Evolutionary conservation across 2,797 vertebrate genomes (phyloP).

Genomic region (Paedocypris micromegethes): DNA sequence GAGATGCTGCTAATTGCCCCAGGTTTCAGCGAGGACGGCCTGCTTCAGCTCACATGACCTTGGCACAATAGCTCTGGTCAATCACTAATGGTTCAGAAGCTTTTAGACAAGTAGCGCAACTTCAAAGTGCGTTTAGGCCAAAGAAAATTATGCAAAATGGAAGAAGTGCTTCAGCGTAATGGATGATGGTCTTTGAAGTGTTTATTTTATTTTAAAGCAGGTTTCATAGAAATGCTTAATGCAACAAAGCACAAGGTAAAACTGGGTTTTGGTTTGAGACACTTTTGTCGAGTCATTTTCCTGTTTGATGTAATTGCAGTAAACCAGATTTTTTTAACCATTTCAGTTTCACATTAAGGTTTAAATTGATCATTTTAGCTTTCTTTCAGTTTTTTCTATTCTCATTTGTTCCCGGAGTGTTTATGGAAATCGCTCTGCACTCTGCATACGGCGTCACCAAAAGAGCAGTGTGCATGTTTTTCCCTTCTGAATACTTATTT

Average conservation of each 20-base stretch:
- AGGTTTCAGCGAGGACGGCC: no score
- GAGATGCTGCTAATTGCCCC: not conserved
- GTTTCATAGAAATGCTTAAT: not conserved
- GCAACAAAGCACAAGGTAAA: not conserved
- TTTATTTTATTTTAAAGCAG: slow-evolving; percentile 3
- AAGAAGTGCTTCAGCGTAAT: slow-evolving; percentile 10
- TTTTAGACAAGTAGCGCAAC: slow-evolving; percentile 2
- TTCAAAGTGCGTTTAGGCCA: slow-evolving; percentile 4
- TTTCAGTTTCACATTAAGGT: not conserved
- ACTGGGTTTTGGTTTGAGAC: not conserved
- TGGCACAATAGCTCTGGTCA: no score
- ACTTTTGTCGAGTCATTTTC: no score
- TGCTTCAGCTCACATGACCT: no score
- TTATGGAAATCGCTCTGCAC: slow-evolving; percentile 54
- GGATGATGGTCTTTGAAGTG: slow-evolving; percentile 16
- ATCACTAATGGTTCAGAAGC: not conserved
- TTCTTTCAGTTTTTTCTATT: slow-evolving; percentile 36
- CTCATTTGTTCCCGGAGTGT: slow-evolving; percentile 63
- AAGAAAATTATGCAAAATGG: slow-evolving; percentile 1
- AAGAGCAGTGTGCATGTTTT: slow-evolving; percentile 19
- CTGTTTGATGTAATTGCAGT: not conserved
- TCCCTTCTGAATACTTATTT: slow-evolving; percentile 28
- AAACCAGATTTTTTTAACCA: not conserved
- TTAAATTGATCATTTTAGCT: slow-evolving; percentile 52
- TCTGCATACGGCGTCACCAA: slow-evolving; percentile 57